A percentile compares a stretch with the other conserved stretches of the same genome.
Conservation (phyloP, 2,888 invertebrate species). For the Boloria euphrosyne region DNA sequence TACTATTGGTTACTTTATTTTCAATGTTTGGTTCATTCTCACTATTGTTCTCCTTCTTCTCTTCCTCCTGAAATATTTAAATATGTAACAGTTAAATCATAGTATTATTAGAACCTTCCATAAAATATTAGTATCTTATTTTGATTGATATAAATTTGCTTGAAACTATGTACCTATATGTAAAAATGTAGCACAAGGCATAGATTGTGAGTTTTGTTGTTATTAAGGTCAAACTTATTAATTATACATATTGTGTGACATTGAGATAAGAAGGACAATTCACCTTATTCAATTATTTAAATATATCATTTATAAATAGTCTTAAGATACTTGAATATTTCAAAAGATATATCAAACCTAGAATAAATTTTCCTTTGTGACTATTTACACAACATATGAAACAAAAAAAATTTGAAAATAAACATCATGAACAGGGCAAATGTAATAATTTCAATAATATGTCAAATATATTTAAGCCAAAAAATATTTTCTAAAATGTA, state of each 20-base stretch:
- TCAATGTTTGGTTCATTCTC: conserved; percentile 63
- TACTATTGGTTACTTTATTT: conserved; percentile 55
- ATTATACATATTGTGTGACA: conserved; percentile 32
- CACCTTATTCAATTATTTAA: conserved; percentile 14
- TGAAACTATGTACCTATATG: not conserved
- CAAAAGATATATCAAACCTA: not conserved
- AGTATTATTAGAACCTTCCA: not conserved
- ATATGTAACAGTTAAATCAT: conserved; percentile 1
- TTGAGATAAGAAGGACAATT: conserved; percentile 35
- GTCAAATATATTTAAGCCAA: not conserved
- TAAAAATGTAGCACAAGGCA: conserved; percentile 18
- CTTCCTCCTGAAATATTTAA: conserved; percentile 70
- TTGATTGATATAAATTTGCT: not conserved
- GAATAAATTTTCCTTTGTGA: not conserved
- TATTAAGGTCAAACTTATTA: conserved; percentile 22
- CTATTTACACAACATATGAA: conserved; percentile 8
- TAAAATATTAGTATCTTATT: not conserved
- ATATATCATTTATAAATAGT: not conserved
- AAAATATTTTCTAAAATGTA: not conserved
- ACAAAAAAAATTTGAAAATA: conserved; percentile 11
- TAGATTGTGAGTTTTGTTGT: conserved; percentile 17
- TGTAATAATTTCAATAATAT: not conserved
- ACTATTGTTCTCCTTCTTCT: conserved; percentile 78
- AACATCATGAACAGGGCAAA: not conserved
- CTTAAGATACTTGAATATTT: not conserved